Conservation (phyloP, 1,140 invertebrate genomes). For the Euura saliciscinereae region DNA sequence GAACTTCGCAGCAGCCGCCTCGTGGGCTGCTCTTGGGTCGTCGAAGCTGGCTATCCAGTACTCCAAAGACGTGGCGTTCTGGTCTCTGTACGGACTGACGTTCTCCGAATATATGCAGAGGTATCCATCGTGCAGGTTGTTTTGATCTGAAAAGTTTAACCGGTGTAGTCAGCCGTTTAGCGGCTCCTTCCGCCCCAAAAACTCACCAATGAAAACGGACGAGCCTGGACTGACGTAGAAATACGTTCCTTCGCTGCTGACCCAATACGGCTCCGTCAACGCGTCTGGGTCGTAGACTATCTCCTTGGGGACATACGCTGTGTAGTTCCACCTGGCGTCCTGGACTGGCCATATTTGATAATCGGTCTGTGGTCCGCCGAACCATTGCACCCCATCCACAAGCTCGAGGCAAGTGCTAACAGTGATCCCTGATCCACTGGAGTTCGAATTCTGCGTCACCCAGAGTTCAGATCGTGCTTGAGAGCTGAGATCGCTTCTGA, state of each 20-base stretch:
- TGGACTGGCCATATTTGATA: constrained; percentile 67
- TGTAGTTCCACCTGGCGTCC: constrained; percentile 56
- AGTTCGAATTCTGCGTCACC: too few relatives aligned
- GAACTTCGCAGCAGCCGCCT: constrained; percentile 57
- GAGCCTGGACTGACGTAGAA: constrained; percentile 65
- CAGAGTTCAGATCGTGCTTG: not conserved
- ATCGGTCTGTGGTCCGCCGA: constrained; percentile 61
- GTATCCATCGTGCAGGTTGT: constrained; percentile 51
- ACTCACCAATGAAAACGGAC: constrained; percentile 69
- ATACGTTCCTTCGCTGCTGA: constrained; percentile 68
- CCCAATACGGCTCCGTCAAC: constrained; percentile 71
- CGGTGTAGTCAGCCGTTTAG: constrained; percentile 26
- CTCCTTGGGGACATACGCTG: constrained; percentile 65
- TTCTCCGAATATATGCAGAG: constrained; percentile 62
- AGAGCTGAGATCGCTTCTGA: not conserved
- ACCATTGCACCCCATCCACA: constrained; percentile 50
- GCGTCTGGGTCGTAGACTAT: constrained; percentile 66
- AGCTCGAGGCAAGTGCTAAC: not conserved
- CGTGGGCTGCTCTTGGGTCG: constrained; percentile 64
- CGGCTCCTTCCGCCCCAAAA: constrained; percentile 31
- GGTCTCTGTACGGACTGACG: constrained; percentile 56
- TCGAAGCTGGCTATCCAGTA: constrained; percentile 64
- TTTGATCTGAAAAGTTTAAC: constrained; percentile 63
- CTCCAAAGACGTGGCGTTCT: constrained; percentile 50
- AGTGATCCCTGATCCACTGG: not conserved